Evolutionary conservation across 2,888 invertebrate genomes (phyloP), one percentile per base, ranked within the genome.

Genomic region (Campaea margaritaria): DNA sequence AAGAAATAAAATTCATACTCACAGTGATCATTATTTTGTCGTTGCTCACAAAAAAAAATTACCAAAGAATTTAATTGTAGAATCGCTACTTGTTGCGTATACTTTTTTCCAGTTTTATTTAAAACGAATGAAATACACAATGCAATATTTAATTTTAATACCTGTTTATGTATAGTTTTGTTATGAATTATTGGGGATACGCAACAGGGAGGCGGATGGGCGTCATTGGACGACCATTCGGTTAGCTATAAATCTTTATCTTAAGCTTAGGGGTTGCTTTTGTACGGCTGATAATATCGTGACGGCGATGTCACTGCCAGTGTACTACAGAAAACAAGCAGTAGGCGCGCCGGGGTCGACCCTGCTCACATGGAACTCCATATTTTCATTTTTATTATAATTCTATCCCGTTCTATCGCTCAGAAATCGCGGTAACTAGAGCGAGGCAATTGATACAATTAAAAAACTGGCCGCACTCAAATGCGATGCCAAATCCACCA

Each of bases 1-100:
- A 78, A 73, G 73, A 74, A 31, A 76, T 76, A 76, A 72, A 72
- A 70, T 64, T 83, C 78, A 76, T 83, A 84, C 79, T 84, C 81
- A 70, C 80, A 77, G 76, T 81, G 74, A 75, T 76, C 78, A 78
- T 21, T 3, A 21, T 77, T 34, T 74, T 75, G 60, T 85, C 85
- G 80, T 90, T 90, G 91, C 91, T 92, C 91, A 92, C 91, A 90
- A 91, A 86, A 90, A 86, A 87, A 83, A 31, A 73, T 81, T 90
- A 91, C 91, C 91, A 91, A 91, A 91, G 91, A 91, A 82, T 83
- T 76, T 73, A 75, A 74, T 81, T 76, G 73, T 86, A 83, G 80
- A 75, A 73, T 49, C 48, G 52, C 61, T 59, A 49, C 50, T 71
- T 73, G 73, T 78, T 79, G 83, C 79, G 75, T 64, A 54, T 31